Evolutionary conservation across 2,888 invertebrate genomes (phyloP).

Genomic region (Sarcophaga rosellei): DNA sequence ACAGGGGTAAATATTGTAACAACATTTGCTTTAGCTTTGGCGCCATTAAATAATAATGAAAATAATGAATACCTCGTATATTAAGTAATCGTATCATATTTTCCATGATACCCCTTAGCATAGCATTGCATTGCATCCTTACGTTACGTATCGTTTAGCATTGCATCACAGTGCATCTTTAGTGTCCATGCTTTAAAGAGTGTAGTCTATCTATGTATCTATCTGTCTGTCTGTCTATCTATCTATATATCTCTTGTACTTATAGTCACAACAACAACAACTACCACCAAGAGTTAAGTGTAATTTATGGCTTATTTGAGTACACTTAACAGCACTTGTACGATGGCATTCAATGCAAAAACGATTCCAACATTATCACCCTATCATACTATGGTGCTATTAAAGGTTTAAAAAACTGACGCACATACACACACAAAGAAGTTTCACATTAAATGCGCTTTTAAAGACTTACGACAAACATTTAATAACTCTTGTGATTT

Average conservation of each 20-base stretch:
- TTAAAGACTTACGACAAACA: background rate
- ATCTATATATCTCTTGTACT: background rate
- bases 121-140: constrained; percentile 3
- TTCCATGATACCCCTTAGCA: background rate
- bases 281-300: constrained; percentile 52
- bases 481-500: no score
- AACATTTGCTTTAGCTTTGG: background rate
- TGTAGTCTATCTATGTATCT: background rate
- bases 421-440: background rate
- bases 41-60: constrained; percentile 39
- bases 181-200: background rate
- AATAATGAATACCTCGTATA: background rate
- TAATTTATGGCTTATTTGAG: constrained; percentile 44
- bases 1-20: background rate
- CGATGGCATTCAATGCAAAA: constrained; percentile 26
- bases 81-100: background rate
- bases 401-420: background rate
- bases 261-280: constrained; percentile 23
- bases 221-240: background rate
- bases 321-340: background rate
- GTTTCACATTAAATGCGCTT: constrained; percentile 24
- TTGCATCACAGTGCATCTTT: constrained; percentile 5
- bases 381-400: constrained; percentile 6
- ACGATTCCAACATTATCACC: background rate
- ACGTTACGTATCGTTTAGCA: no score